Conservation (phyloP, 2,797 vertebrate species). For the Sebastes aleutianus region DNA sequence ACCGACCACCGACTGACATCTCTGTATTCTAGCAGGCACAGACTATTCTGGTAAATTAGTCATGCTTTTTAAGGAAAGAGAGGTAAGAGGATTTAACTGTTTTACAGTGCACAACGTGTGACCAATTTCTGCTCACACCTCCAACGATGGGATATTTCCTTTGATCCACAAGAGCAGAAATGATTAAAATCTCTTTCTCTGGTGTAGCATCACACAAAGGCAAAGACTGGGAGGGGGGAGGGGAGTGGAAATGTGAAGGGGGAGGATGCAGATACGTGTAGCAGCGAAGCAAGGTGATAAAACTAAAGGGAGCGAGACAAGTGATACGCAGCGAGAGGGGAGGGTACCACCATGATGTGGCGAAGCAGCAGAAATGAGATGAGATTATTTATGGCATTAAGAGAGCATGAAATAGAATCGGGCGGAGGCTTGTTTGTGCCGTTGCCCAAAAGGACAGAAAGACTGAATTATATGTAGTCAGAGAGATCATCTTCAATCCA, state of each 20-base stretch:
- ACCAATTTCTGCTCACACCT: slow-evolving; percentile 45
- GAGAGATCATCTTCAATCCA: not conserved
- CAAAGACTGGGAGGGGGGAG: not conserved
- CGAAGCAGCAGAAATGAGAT: slow-evolving; percentile 41
- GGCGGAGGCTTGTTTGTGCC: slow-evolving; percentile 15
- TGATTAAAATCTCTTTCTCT: slow-evolving; percentile 43
- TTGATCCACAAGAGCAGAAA: slow-evolving; percentile 40
- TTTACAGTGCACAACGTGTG: slow-evolving; percentile 33
- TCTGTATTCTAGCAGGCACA: not conserved
- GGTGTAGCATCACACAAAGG: slow-evolving; percentile 23
- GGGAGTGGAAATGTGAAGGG: not conserved
- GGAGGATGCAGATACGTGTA: slow-evolving; percentile 25
- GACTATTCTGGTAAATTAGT: slow-evolving; percentile 37
- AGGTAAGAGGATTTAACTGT: slow-evolving; percentile 41
- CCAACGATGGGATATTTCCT: slow-evolving; percentile 26
- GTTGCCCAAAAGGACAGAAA: not conserved
- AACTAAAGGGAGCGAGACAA: slow-evolving; percentile 43
- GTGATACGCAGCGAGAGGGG: slow-evolving; percentile 20
- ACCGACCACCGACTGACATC: not conserved
- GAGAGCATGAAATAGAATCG: slow-evolving; percentile 43
- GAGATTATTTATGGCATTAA: slow-evolving; percentile 60
- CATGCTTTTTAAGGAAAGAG: slow-evolving; percentile 39
- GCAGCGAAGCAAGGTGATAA: slow-evolving; percentile 43
- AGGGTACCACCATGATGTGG: slow-evolving; percentile 11
- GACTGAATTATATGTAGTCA: not conserved